phyloP scores from a whole-genome alignment of 2,797 vertebrate genomes.

The Glossophaga mutica region DNA sequence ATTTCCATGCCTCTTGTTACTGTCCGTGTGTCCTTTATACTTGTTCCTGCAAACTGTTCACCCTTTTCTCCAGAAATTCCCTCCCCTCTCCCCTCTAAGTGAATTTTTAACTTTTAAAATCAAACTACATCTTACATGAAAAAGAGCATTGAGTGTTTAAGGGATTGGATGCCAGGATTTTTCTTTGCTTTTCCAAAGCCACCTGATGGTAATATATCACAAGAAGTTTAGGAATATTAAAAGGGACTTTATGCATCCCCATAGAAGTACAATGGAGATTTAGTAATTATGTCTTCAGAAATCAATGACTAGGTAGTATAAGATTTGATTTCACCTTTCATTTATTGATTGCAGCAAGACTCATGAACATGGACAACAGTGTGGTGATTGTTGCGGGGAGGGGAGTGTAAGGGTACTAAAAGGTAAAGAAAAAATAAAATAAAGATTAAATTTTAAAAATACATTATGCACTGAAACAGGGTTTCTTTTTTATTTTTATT shows the following conservation, averaged over 20 bases:
- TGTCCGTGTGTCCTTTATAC: no score
- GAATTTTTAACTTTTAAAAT: constrained; percentile 33
- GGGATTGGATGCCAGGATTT: neutral
- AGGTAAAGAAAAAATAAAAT: no score
- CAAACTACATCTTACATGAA: neutral
- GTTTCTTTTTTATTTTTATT: neutral
- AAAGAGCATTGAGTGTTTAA: neutral
- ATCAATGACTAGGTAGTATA: neutral
- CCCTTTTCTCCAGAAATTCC: no score
- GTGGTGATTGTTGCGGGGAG: no score
- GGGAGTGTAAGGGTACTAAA: neutral
- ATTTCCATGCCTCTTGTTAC: no score
- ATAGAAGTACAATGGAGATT: neutral
- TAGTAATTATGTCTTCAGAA: neutral
- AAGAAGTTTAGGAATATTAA: constrained; percentile 23
- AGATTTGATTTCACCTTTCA: neutral
- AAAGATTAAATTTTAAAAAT: neutral
- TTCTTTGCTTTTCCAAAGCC: constrained; percentile 15
- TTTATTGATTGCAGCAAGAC: neutral
- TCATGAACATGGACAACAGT: no score
- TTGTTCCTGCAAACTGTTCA: no score
- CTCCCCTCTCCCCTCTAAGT: neutral
- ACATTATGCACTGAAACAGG: neutral
- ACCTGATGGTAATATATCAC: neutral
- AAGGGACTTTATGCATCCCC: neutral